Base-by-base conservation (phyloP, 2,888 invertebrate species). In the Netelia inedita region DNA sequence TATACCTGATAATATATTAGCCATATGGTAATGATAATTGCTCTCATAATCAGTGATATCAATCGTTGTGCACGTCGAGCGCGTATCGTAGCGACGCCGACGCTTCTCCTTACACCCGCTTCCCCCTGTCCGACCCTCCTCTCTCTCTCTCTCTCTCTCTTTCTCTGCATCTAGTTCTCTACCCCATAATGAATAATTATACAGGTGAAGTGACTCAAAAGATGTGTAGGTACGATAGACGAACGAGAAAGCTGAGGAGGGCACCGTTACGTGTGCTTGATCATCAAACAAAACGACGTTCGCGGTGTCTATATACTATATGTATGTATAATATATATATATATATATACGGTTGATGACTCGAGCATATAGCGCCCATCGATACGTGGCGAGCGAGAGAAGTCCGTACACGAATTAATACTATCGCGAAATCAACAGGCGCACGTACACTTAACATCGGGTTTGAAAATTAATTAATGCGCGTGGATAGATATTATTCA, bases 121-220 rank as follows among this genome's bases (percentile, higher is more conserved):
- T 69, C 61, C 2, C 23, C 2, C 23, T 23, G 1, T 23, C 23
- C 2, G 1, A 1, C 23, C 2, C 23, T 23, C 23, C 16, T 16
- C 55, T 16, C 55, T 16, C 21, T 5, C 57, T 19, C 19, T 16
- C 19, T 21, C 16, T 5, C 71, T 35, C 19, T 9, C 57, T 19
- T 19, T 19, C 57, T 57, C 57, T 19, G 9, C 6, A 9, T 21
- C 16, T 10, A 63, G 61, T 65, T 57, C 65, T 71, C 53, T 50
- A 50, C 71, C 55, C 28, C 53, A 88, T 90, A 90, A 92, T 91
- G 92, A 92, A 91, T 92, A 92, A 92, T 92, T 92, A 91, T 87
- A 89, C 88, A 88, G 91, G 89, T 89, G 88, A 87, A 87, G 89
- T 86, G 88, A 87, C 88, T 87, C 86, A 87, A 88, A 88, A 91